phyloP scores from a whole-genome alignment of 2,113 vertebrate genomes.

The Corythornis madagascariensis region DNA sequence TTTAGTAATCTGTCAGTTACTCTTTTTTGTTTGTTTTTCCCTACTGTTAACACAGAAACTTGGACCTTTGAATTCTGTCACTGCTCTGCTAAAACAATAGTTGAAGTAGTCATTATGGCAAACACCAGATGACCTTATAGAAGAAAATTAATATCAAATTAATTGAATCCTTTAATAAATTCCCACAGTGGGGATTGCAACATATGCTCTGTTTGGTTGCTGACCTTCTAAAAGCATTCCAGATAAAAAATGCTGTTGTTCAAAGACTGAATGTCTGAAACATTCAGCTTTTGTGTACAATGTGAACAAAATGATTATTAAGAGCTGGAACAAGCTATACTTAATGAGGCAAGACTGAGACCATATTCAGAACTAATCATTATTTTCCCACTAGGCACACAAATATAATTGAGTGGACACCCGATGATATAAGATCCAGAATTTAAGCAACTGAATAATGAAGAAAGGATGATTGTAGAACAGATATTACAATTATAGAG shows the following conservation, averaged over 20 bases:
- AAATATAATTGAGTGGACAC: background rate
- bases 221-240: background rate
- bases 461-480: background rate
- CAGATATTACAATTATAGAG: background rate
- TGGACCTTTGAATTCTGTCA: background rate
- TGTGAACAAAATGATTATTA: background rate
- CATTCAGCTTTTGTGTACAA: background rate
- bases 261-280: background rate
- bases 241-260: background rate
- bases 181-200: background rate
- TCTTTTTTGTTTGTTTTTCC: background rate
- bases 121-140: background rate
- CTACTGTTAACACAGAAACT: background rate
- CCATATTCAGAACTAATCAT: background rate
- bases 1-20: background rate
- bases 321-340: background rate
- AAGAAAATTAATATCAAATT: background rate
- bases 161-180: background rate
- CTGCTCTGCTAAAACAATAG: background rate
- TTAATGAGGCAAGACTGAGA: background rate
- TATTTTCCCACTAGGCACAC: background rate
- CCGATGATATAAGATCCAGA: background rate
- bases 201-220: background rate
- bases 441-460: background rate
- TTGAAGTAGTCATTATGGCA: background rate